A percentile compares a stretch with the other conserved stretches of the same genome.
Conservation (phyloP, 2,797 vertebrate species). For the Hippocampus kuda region DNA sequence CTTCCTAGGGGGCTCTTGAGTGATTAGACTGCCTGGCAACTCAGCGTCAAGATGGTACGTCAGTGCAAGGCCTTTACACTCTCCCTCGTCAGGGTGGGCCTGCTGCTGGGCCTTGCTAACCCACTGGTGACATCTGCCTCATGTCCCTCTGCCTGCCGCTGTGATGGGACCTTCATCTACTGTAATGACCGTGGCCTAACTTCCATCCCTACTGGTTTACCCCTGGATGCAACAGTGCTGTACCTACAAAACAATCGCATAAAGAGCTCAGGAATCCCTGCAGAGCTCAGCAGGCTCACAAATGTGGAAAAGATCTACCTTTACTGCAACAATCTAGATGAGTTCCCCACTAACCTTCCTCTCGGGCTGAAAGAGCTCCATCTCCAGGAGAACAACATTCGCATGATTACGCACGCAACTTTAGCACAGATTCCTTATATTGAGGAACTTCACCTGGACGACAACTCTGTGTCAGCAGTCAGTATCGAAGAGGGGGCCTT, state of each 20-base stretch:
- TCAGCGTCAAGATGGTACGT: slow-evolving; percentile 85
- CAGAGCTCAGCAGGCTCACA: slow-evolving; percentile 81
- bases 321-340: slow-evolving; percentile 97
- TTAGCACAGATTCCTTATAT: slow-evolving; percentile 94
- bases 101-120: slow-evolving; percentile 86
- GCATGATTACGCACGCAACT: slow-evolving; percentile 91
- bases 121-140: slow-evolving; percentile 79
- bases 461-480: slow-evolving; percentile 97
- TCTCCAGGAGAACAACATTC: slow-evolving; percentile 97
- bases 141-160: slow-evolving; percentile 91
- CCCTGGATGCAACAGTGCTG: slow-evolving; percentile 92
- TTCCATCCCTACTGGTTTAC: slow-evolving; percentile 92
- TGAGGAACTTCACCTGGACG: slow-evolving; percentile 97
- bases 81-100: slow-evolving; percentile 84
- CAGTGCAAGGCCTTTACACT: slow-evolving; percentile 86
- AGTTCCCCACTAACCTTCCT: slow-evolving; percentile 97
- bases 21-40: slow-evolving; percentile 66
- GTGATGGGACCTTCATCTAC: slow-evolving; percentile 96
- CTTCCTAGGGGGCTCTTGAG: slow-evolving; percentile 69
- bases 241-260: slow-evolving; percentile 99
- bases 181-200: slow-evolving; percentile 98
- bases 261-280: slow-evolving; percentile 93
- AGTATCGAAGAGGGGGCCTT: slow-evolving; percentile 99
- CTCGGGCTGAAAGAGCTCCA: slow-evolving; percentile 94
- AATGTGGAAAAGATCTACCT: slow-evolving; percentile 97